Conservation (phyloP, 2,113 vertebrate genomes). For the Pedionomus torquatus region DNA sequence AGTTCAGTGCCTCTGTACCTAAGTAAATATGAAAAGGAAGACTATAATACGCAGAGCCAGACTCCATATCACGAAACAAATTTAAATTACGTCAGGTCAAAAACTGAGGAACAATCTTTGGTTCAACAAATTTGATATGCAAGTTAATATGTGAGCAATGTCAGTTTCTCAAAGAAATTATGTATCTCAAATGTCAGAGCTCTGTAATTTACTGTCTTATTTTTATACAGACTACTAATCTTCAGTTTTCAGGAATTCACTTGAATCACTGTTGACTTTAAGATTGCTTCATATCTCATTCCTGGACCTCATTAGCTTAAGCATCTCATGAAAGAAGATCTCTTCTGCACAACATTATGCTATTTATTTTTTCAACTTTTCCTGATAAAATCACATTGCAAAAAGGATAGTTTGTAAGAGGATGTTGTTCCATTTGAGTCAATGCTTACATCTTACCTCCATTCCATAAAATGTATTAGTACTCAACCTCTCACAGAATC, state of each 20-base stretch:
- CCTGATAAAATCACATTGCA: not conserved
- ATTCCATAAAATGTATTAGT: not conserved
- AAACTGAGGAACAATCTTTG: not conserved
- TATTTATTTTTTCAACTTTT: not conserved
- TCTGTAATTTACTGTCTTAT: not conserved
- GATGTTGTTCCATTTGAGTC: not conserved
- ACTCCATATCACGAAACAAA: not conserved
- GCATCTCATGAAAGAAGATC: not conserved
- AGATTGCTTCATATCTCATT: not conserved
- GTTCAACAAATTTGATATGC: not conserved
- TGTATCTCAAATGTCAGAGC: not conserved
- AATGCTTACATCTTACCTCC: not conserved
- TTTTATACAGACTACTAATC: not conserved
- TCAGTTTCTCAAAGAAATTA: not conserved
- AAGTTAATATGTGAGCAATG: not conserved
- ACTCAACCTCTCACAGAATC: not conserved
- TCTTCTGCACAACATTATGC: not conserved
- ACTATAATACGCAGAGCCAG: not conserved
- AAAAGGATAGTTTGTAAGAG: not conserved
- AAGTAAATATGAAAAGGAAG: not conserved
- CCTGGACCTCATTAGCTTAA: not conserved
- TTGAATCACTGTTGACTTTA: not conserved
- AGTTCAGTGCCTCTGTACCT: not conserved
- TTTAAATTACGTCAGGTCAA: not conserved
- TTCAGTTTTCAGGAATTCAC: not conserved